Base-by-base conservation (phyloP, 92 coral and sea anemone species). In the Phenganax marumi region DNA sequence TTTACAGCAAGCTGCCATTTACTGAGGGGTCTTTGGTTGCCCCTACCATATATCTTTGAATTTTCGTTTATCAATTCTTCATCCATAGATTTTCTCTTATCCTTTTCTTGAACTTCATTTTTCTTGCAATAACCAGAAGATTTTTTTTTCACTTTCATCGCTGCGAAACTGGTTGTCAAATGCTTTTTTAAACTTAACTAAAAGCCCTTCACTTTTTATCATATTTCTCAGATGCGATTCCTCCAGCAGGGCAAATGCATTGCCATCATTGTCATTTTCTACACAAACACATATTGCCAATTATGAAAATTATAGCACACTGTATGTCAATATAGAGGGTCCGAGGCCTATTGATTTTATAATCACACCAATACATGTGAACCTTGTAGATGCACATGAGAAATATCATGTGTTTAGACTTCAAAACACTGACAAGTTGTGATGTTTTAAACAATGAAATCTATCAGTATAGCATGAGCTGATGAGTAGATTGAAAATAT, bases 51-150 rank as follows among this genome's bases (percentile, higher is more conserved):
- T 11, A 82, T 81, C 66, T 81, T 86, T 0, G 84, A 83, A 25
- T 86, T 81, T 8, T 86, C 89, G 64, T 61, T 72, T 53, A 86
- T 64, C 53, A 57, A 68, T 7, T 80, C 88, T 23, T 79, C 73
- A 19, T 50, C 22, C 70, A 63, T 12, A 10, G 12, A 63, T 63
- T 63, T 63, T 25, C 22, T 9, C 22, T 19, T 19, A 9, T 19
- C 10, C 22, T 11, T 11, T 9, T 63, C 70, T 25, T 63, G 70
- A 63, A 63, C 12, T 9, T 9, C 9, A 25, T 19, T 19, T 9
- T 25, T 19, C 12, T 63, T 19, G 9, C 8, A 12, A n/a, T n/a
- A n/a, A n/a, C n/a, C n/a, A n/a, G 70, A 9, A 12, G 12, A 25
- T 9, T 9, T 19, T 63, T 19, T 63, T 16, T 9, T 63, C 23